These are phyloP conservation scores for Nomada goodeniana DNA, from an alignment of 2,888 invertebrate species.

Conservation along the genomic window DNA sequence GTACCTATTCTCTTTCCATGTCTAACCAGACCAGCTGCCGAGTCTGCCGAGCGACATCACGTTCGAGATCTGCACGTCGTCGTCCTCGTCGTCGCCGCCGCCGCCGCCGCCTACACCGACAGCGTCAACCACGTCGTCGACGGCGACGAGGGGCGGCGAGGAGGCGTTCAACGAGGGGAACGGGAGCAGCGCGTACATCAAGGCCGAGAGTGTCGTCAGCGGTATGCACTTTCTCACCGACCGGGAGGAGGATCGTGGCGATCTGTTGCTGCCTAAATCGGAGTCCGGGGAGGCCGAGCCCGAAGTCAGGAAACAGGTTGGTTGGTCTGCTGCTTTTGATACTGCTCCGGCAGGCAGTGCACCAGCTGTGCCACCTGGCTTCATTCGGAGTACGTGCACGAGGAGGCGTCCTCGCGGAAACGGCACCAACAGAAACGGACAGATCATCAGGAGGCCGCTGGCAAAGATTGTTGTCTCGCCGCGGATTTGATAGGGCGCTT, in stretches of 20 bases:
- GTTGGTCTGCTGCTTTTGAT: slow-evolving; percentile 71
- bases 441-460: slow-evolving; percentile 45
- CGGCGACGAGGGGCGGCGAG: slow-evolving; percentile 54
- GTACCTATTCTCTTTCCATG: slow-evolving; percentile 64
- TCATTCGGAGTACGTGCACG: slow-evolving; percentile 65
- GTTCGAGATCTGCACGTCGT: slow-evolving; percentile 80
- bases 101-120: background rate
- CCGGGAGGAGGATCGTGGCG: slow-evolving; percentile 76
- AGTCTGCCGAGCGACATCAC: slow-evolving; percentile 81
- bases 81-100: slow-evolving; percentile 68
- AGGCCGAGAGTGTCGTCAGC: slow-evolving; percentile 74
- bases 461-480: slow-evolving; percentile 37
- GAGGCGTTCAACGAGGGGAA: slow-evolving; percentile 54
- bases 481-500: slow-evolving; percentile 61
- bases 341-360: slow-evolving; percentile 49
- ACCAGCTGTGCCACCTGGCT: slow-evolving; percentile 53
- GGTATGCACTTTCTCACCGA: slow-evolving; percentile 82
- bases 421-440: slow-evolving; percentile 58
- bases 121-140: slow-evolving; percentile 33
- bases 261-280: slow-evolving; percentile 70
- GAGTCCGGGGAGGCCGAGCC: slow-evolving; percentile 77
- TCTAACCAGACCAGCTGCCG: slow-evolving; percentile 71
- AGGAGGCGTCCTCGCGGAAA: slow-evolving; percentile 64
- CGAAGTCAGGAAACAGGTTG: slow-evolving; percentile 83
- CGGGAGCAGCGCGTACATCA: slow-evolving; percentile 53